A percentile compares a stretch with the other conserved stretches of the same genome.
phyloP scores from a whole-genome alignment of 1,140 invertebrate genomes.

The Aphis craccivora region DNA sequence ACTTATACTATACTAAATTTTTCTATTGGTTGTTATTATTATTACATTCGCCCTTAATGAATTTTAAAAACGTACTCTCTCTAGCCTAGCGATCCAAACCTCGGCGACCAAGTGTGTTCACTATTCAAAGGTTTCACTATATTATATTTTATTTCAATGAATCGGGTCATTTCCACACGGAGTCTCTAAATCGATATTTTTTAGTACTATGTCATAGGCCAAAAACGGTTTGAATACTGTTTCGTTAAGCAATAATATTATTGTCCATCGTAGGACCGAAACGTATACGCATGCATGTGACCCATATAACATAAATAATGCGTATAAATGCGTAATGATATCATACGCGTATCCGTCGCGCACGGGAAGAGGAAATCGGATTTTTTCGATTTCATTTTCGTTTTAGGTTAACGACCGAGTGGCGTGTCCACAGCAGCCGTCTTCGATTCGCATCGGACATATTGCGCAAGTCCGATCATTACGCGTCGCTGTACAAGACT shows the following conservation, averaged over 20 bases:
- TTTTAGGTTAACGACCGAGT: neutral
- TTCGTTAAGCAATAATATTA: neutral
- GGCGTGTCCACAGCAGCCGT: neutral
- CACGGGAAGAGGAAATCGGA: neutral
- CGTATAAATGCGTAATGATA: neutral
- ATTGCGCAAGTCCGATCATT: constrained; percentile 33
- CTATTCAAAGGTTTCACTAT: too few species aligned
- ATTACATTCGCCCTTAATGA: too few species aligned
- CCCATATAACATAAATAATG: neutral
- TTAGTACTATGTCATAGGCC: too few species aligned
- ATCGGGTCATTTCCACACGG: too few species aligned
- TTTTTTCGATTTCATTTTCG: constrained; percentile 29
- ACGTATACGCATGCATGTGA: neutral
- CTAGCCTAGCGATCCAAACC: too few species aligned
- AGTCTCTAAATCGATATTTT: too few species aligned
- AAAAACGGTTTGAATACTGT: neutral
- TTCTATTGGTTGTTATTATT: too few species aligned
- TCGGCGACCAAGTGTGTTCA: too few species aligned
- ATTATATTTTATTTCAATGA: too few species aligned
- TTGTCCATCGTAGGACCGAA: neutral
- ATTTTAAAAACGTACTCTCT: too few species aligned
- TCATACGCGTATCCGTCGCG: neutral
- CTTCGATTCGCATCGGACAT: constrained; percentile 38
- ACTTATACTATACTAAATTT: too few species aligned
- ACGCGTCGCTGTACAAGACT: neutral